Evolutionary conservation across 2,888 invertebrate species (phyloP).

Genomic region (Hanleya hanleyi): DNA sequence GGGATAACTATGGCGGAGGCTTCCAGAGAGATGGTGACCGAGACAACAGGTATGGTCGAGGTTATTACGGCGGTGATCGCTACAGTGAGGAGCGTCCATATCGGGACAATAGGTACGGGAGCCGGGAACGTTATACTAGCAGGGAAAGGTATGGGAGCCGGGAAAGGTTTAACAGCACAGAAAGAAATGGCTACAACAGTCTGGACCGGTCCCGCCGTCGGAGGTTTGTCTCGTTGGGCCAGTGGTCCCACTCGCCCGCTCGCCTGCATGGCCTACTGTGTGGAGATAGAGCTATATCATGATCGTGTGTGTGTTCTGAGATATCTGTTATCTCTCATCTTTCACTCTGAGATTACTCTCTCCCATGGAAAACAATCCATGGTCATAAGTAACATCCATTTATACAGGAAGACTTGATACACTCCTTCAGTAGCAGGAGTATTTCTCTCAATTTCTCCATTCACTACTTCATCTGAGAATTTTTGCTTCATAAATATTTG

Average conservation of each 20-base stretch:
- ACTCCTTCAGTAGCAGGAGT: too few species aligned
- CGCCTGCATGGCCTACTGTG: neutral
- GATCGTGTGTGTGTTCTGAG: too few species aligned
- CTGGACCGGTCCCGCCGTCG: neutral
- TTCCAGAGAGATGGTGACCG: conserved; percentile 16
- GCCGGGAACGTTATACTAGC: neutral
- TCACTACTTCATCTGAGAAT: too few species aligned
- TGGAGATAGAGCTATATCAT: too few species aligned
- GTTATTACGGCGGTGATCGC: conserved; percentile 1
- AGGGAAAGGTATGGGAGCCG: conserved; percentile 3
- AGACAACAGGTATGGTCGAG: conserved; percentile 29
- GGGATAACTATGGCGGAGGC: neutral
- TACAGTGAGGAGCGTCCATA: neutral
- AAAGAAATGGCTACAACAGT: conserved; percentile 1
- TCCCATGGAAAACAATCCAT: too few species aligned
- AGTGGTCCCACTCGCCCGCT: too few species aligned
- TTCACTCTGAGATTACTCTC: too few species aligned
- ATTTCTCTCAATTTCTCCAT: too few species aligned
- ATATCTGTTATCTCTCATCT: too few species aligned
- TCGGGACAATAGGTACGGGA: conserved; percentile 1
- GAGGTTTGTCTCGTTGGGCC: conserved; percentile 4
- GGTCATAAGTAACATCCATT: too few species aligned
- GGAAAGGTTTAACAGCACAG: neutral
- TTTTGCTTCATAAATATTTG: too few species aligned
- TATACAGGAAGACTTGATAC: too few species aligned